phyloP scores from a whole-genome alignment of 2,797 vertebrate genomes.

The Neoniphon sammara region DNA sequence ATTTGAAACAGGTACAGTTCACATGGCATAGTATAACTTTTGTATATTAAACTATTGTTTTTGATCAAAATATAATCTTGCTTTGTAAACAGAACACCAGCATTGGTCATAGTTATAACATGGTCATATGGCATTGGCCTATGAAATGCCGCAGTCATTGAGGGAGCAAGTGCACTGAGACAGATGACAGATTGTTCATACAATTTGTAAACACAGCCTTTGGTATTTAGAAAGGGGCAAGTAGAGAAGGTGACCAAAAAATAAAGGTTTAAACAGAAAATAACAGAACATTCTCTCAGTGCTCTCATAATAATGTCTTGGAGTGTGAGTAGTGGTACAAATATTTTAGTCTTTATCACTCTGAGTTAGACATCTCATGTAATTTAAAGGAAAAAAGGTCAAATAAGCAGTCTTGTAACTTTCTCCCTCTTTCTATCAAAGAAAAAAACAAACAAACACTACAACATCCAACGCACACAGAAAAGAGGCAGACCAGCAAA shows the following conservation, averaged over 20 bases:
- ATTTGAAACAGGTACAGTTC: slow-evolving; percentile 16
- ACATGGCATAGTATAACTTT: slow-evolving; percentile 5
- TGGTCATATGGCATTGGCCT: slow-evolving; percentile 24
- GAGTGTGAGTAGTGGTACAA: not conserved
- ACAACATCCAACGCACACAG: not conserved
- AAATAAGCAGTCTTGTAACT: not conserved
- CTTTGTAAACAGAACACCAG: slow-evolving; percentile 45
- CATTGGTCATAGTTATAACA: slow-evolving; percentile 47
- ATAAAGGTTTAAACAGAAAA: not conserved
- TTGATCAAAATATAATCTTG: slow-evolving; percentile 60
- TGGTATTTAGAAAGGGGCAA: not conserved
- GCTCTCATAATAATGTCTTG: not conserved
- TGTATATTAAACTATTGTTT: slow-evolving; percentile 26
- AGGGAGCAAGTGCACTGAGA: not conserved
- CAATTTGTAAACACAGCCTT: not conserved
- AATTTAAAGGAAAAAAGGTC: not conserved
- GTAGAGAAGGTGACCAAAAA: not conserved
- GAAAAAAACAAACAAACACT: not conserved
- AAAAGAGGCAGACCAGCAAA: not conserved
- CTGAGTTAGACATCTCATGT: not conserved
- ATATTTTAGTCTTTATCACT: not conserved
- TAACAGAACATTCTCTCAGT: not conserved
- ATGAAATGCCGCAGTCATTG: slow-evolving; percentile 28
- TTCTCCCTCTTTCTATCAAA: not conserved
- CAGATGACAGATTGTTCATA: not conserved